Percentiles rank a stretch among this genome's conserved stretches.
Conservation (phyloP, 2,113 vertebrate genomes). For the Gadus chalcogrammus region DNA sequence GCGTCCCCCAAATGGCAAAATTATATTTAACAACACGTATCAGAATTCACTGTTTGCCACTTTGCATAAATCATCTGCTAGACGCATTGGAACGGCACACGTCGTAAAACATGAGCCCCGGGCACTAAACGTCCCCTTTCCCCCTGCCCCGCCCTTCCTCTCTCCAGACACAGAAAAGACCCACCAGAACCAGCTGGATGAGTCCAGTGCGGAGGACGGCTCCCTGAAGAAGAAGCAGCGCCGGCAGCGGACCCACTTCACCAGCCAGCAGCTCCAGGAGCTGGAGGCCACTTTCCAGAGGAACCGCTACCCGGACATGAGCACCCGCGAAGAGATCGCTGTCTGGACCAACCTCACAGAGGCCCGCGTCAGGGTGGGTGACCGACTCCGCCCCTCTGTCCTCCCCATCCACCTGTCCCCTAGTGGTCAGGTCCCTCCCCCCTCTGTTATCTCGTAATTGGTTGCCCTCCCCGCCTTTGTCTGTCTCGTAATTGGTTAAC, state of each 20-base stretch:
- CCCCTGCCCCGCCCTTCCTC: not conserved
- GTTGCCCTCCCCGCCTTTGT: too few species aligned
- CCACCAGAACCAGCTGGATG: slow-evolving; percentile 88
- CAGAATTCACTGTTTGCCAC: not conserved
- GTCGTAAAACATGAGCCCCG: too few species aligned
- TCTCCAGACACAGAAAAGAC: slow-evolving; percentile 90
- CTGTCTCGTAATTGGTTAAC: too few species aligned
- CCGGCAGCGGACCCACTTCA: slow-evolving; percentile 94
- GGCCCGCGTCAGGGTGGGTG: slow-evolving; percentile 91
- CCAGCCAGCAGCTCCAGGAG: slow-evolving; percentile 97
- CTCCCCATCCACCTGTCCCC: too few species aligned
- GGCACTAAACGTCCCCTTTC: too few species aligned
- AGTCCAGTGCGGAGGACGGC: slow-evolving; percentile 87
- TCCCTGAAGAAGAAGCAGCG: slow-evolving; percentile 96
- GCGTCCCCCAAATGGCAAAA: too few species aligned
- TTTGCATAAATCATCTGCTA: too few species aligned
- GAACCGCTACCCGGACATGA: slow-evolving; percentile 98
- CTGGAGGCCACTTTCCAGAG: slow-evolving; percentile 97
- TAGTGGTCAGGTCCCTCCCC: too few species aligned
- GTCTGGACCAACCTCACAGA: slow-evolving; percentile 99
- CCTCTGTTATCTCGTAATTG: too few species aligned
- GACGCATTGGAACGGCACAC: too few species aligned
- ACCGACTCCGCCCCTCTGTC: not conserved
- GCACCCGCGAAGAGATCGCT: slow-evolving; percentile 95
- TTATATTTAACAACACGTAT: too few species aligned